These are phyloP conservation scores for Ploceus nigricollis DNA, from an alignment of 2,113 vertebrate species.

Conservation along the genomic window DNA sequence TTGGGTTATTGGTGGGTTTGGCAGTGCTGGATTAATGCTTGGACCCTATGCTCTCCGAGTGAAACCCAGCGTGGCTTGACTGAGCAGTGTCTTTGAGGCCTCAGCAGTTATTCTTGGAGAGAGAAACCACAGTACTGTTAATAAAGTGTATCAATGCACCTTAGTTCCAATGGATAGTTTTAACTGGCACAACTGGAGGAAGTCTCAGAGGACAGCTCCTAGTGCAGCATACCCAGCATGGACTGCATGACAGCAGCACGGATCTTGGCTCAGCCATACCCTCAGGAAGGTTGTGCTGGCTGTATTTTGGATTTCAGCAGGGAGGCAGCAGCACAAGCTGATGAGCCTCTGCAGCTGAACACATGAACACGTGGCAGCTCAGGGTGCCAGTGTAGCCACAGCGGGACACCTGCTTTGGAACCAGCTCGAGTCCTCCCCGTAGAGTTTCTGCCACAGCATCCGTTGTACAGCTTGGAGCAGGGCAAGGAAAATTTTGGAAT, in stretches of 20 bases:
- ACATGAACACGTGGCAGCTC: fast-evolving
- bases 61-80: not conserved
- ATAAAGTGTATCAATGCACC: not conserved
- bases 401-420: not conserved
- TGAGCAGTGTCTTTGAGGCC: not conserved
- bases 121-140: not conserved
- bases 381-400: not conserved
- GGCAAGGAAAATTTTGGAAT: not conserved
- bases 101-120: not conserved
- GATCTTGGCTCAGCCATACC: not conserved
- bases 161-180: not conserved
- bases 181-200: not conserved
- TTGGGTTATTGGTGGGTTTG: not conserved
- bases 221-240: no score
- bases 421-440: fast-evolving
- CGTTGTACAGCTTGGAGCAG: not conserved
- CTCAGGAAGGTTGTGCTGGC: not conserved
- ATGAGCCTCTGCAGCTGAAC: not conserved
- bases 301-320: not conserved
- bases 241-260: not conserved
- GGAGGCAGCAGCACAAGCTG: not conserved
- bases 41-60: not conserved
- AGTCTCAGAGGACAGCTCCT: not conserved
- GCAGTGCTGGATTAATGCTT: not conserved
- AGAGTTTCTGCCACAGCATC: not conserved